Evolutionary conservation across 2,113 vertebrate species (phyloP), one percentile per base, ranked within the genome.

Genomic region (Helogale parvula): DNA sequence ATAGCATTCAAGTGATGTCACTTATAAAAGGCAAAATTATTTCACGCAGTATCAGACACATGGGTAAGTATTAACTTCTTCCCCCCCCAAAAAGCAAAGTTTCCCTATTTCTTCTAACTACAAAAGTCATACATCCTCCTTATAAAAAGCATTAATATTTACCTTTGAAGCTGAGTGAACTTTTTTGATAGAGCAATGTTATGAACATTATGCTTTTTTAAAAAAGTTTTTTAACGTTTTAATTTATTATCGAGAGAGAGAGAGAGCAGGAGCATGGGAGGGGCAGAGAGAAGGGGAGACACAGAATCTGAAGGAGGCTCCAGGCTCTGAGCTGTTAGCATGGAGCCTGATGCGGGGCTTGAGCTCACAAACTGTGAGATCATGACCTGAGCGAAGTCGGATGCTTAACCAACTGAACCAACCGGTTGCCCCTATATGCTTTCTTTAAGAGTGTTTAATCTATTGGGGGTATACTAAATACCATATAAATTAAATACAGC

Each of bases 1-100:
- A 99, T 97, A 99, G 99, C 98, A 98, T 99, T 85, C 98, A 99
- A 98, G 99, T 99, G 96, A 99, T 99, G 1, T 99, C 99, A 3
- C 99, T 99, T 47, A 98, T 99, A 23, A 99, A 99, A 98, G 99
- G 99, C 94, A 99, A 99, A 98, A 99, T 99, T 72, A 98, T 99
- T 85, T 99, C 99, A 45, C 99, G 99, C 92, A 99, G 99, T 98
- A 99, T 99, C 97, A 98, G 99, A 68, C 99, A 99, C 97, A 99
- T 99, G 99, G 99, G 99, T 99, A 98, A 98, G 99, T 95, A 90
- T 76, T 93, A 89, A 83, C 72, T 72, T 50, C 86, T 81, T 88
- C 47, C 3, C 10, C 10, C 35, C 14, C 16, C 1, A 0, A 29
- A 71, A 45, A 38, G 13, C 47, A 45, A 38, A 52, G 9, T 83